Evolutionary conservation across 2,113 vertebrate species (phyloP).

Genomic region (Platysternon megacephalum): DNA sequence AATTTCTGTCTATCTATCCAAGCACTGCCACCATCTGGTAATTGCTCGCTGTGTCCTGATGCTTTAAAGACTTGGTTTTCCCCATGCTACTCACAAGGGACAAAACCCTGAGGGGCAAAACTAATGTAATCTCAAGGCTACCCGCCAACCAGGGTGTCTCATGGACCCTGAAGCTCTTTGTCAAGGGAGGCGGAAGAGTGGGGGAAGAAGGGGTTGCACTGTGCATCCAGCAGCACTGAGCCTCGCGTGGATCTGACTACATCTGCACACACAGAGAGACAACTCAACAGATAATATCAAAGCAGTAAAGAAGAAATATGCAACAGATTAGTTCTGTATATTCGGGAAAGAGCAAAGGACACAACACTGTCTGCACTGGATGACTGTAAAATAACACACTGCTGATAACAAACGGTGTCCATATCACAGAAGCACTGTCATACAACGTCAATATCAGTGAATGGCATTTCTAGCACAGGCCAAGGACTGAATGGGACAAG

Average conservation of each 20-base stretch:
- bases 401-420: too few species aligned
- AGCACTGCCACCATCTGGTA: neutral
- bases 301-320: neutral
- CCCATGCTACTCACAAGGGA: neutral
- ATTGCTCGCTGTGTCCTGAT: neutral
- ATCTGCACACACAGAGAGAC: neutral
- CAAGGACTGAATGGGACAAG: neutral
- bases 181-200: neutral
- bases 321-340: neutral
- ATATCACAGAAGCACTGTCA: too few species aligned
- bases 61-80: neutral
- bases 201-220: neutral
- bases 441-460: neutral
- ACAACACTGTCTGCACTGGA: neutral
- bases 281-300: neutral
- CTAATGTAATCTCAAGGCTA: neutral
- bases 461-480: neutral
- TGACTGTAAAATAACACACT: too few species aligned
- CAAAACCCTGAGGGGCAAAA: neutral
- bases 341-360: neutral
- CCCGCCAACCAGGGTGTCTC: neutral
- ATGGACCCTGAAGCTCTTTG: neutral
- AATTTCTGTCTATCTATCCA: too few species aligned
- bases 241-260: neutral
- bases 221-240: neutral